Base-by-base conservation (phyloP, 2,888 invertebrate genomes). In the Saturnia pavonia region DNA sequence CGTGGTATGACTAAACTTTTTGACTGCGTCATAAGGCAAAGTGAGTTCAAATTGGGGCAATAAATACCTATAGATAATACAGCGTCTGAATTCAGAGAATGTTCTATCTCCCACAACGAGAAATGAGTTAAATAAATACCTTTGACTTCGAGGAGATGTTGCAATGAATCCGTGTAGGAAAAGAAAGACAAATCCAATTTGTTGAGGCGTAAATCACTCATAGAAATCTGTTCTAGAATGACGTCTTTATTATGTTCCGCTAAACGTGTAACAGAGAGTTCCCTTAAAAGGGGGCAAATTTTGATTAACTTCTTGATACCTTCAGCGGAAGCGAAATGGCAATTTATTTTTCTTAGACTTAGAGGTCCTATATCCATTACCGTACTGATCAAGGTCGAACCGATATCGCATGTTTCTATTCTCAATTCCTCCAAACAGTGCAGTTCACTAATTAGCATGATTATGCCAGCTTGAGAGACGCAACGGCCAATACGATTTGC, bases 341-440 rank as follows among this genome's bases (percentile, higher is more conserved):
- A 91, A 72, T 92, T 94, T 0, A 94, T 89, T 84, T 92, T 94
- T 66, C 85, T 85, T 48, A 94, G 86, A 82, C 88, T 87, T 40
- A 94, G 82, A 0, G 94, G 92, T 22, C 90, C 91, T 70, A 92
- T 87, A 2, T 88, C 85, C 66, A 82, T 74, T 12, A 85, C 80
- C 6, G 90, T 85, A n/a, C 88, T 82, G 34, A 92, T 90, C 48
- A 94, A 84, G 7, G 93, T 94, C 0, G 94, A 91, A 40, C 94
- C 94, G 69, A 94, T 90, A 79, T 94, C 94, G 78, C 94, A 94
- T 57, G 94, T 94, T 78, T 94, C 94, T 69, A 94, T 92, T 69
- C 87, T 81, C 48, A 94, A 78, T 69, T 94, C 94, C 80, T 94
- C 92, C 74, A 94, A 83, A 74, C 85, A 84, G 6, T 93, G 94